Evolutionary conservation across 1,140 invertebrate species (phyloP).

Genomic region (Drosophila ercepeae): DNA sequence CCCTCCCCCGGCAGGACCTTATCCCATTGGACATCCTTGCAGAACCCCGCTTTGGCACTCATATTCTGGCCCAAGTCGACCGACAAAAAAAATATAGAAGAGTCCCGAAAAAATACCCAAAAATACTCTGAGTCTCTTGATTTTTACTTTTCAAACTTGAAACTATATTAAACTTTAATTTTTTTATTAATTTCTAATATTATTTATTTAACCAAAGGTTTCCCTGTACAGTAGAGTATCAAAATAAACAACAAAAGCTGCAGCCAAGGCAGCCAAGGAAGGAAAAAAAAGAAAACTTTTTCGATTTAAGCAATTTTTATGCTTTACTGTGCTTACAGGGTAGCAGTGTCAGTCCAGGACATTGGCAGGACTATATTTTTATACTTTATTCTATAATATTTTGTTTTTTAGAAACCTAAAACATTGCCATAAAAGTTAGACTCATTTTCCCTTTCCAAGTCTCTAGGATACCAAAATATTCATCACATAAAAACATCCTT

Average conservation of each 20-base stretch:
- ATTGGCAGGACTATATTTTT: background rate
- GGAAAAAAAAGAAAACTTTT: constrained; percentile 62
- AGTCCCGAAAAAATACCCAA: constrained; percentile 2
- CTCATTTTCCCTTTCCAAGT: too few species aligned
- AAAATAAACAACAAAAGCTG: constrained; percentile 19
- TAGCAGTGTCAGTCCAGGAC: background rate
- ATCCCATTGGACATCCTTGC: background rate
- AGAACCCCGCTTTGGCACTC: background rate
- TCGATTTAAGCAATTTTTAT: constrained; percentile 77
- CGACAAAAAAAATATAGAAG: constrained; percentile 13
- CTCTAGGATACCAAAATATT: background rate
- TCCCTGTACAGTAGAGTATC: background rate
- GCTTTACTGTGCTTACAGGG: constrained; percentile 1
- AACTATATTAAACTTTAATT: background rate
- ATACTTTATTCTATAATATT: background rate
- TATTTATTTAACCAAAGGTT: background rate
- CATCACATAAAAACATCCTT: background rate
- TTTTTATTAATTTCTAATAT: background rate
- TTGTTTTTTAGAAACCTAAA: background rate
- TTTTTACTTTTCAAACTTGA: too few species aligned
- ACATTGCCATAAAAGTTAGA: too few species aligned
- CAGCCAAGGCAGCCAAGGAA: constrained; percentile 12
- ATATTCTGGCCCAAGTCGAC: constrained; percentile 10
- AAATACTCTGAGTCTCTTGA: too few species aligned
- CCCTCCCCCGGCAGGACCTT: background rate